Conservation (phyloP, 2,888 invertebrate genomes). For the Oscheius onirici region DNA sequence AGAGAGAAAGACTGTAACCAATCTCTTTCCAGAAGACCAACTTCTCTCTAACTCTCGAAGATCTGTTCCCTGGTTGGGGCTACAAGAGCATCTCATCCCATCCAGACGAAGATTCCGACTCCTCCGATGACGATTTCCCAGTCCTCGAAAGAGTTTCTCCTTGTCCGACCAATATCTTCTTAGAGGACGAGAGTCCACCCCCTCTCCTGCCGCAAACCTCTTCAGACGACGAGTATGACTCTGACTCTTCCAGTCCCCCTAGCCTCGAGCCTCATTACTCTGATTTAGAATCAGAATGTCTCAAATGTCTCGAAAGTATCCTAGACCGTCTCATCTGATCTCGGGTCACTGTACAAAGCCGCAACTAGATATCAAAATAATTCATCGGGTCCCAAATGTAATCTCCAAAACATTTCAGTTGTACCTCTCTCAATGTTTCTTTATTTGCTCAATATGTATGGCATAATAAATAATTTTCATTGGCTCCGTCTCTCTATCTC, state of each 20-base stretch:
- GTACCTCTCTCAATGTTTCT: no score
- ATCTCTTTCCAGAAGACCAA: neutral
- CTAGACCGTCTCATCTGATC: no score
- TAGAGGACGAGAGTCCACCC: neutral
- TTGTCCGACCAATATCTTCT: neutral
- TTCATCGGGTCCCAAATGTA: no score
- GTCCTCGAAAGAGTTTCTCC: neutral
- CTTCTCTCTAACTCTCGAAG: slow-evolving; percentile 11
- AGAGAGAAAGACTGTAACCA: no score
- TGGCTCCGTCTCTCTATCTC: no score
- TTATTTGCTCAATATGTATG: neutral
- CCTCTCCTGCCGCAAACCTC: neutral
- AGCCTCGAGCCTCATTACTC: neutral
- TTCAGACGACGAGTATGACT: neutral
- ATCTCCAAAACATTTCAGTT: no score
- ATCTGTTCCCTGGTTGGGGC: slow-evolving; percentile 32
- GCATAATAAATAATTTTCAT: no score
- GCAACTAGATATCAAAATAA: no score
- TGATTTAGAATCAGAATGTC: neutral
- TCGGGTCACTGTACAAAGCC: no score
- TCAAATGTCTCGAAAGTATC: neutral
- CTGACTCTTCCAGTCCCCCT: neutral
- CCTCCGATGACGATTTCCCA: slow-evolving; percentile 1
- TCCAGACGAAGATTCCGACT: neutral
- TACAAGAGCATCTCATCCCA: neutral